phyloP scores from a whole-genome alignment of 2,797 vertebrate genomes.

The Ctenosaura bakeri region DNA sequence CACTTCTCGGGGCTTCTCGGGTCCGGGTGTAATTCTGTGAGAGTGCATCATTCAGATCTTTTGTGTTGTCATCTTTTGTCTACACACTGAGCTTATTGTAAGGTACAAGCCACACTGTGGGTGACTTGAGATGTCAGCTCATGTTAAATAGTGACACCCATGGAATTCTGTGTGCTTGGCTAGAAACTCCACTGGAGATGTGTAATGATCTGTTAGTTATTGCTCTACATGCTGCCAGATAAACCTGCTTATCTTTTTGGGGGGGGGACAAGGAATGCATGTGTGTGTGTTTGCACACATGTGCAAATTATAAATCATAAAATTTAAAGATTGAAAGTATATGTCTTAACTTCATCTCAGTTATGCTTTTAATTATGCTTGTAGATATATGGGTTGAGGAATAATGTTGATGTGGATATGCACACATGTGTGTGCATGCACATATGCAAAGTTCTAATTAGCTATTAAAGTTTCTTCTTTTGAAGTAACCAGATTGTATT shows the following conservation, averaged over 20 bases:
- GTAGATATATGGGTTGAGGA: not conserved
- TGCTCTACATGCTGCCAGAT: not conserved
- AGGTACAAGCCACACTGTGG: not conserved
- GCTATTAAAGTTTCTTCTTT: constrained; percentile 43
- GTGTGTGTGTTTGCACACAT: not conserved
- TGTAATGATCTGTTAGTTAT: not conserved
- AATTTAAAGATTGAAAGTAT: not conserved
- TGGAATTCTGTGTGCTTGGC: not conserved
- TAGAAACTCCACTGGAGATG: not conserved
- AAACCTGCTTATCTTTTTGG: constrained; percentile 30
- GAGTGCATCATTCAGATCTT: not conserved
- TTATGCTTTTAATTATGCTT: constrained; percentile 60
- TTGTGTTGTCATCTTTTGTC: not conserved
- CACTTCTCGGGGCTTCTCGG: not conserved
- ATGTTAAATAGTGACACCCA: no score
- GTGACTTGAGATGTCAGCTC: no score
- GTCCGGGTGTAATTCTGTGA: not conserved
- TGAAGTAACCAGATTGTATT: constrained; percentile 58
- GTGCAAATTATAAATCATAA: not conserved
- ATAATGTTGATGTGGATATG: constrained; percentile 19
- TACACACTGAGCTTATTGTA: not conserved
- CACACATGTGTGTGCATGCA: constrained; percentile 46
- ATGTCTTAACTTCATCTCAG: constrained; percentile 40
- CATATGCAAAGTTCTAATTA: constrained; percentile 57
- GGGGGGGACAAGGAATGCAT: constrained; percentile 51